Base-by-base conservation (phyloP, 2,113 vertebrate genomes). In the Cebus imitator region DNA sequence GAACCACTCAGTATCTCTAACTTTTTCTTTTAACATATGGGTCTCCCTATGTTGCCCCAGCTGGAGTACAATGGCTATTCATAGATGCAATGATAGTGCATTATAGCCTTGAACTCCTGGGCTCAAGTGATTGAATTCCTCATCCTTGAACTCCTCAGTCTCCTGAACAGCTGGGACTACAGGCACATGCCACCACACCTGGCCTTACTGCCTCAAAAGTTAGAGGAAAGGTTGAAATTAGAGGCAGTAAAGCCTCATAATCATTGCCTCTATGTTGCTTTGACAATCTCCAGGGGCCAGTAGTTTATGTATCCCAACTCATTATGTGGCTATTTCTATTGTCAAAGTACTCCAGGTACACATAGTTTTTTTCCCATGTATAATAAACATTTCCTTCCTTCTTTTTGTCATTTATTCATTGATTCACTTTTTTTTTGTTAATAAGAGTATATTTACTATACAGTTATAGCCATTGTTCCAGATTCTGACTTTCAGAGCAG, bases 361-460 rank as follows among this genome's bases (percentile, higher is more conserved):
- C 17, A 37, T 25, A 37, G 50, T n/a, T 61, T 68, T 43, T 27
- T 18, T 17, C 50, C 23, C 52, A 23, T 20, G 3, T 50, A 14
- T 30, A 87, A 27, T 9, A 40, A 81, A 58, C 76, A 1, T 75
- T 88, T 86, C 32, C 57, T 64, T 90, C 83, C 30, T 95, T 16
- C 35, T 76, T 86, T 70, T 85, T 4, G 0, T 73, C 32, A 78
- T 37, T 89, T 88, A 57, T 64, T 96, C n/a, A 50, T 48, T 86
- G 68, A 94, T 89, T 93, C 48, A 97, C 89, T 48, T 68, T 81
- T 5, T 52, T 52, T 37, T 66, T 95, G 40, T 80, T 48, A 93
- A n/a, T 73, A 80, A 91, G 3, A 32, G 12, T 83, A 12, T 82
- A 91, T 95, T 97, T 91, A 97, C 48, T 95, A 73, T 9, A 45